Evolutionary conservation across 2,113 vertebrate genomes (phyloP).

Genomic region (Ancistrus triradiatus): DNA sequence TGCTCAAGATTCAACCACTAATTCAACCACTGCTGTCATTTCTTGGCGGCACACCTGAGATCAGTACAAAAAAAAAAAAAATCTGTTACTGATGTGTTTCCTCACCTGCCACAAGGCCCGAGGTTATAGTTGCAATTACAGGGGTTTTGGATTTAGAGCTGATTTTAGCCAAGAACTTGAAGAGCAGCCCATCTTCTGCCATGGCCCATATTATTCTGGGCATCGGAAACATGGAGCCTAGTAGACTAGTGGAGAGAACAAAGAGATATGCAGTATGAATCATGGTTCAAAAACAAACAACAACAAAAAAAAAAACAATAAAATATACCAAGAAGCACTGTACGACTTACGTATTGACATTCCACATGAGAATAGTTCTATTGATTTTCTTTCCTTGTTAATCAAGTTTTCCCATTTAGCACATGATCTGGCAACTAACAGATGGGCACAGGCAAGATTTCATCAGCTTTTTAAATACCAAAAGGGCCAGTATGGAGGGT

Average conservation of each 20-base stretch:
- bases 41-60: too few relatives aligned
- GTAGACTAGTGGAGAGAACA: constrained; percentile 67
- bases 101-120: constrained; percentile 86
- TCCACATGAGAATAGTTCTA: too few relatives aligned
- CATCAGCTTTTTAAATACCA: too few relatives aligned
- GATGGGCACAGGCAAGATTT: too few relatives aligned
- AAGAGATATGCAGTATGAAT: constrained; percentile 29
- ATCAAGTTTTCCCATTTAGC: too few relatives aligned
- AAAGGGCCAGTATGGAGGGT: too few relatives aligned
- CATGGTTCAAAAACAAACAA: background rate
- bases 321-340: background rate
- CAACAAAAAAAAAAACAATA: background rate
- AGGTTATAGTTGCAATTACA: constrained; percentile 81
- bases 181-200: constrained; percentile 94
- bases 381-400: too few relatives aligned
- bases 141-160: constrained; percentile 85
- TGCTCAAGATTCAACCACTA: too few relatives aligned
- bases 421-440: too few relatives aligned
- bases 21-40: too few relatives aligned
- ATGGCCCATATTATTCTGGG: constrained; percentile 94
- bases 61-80: constrained; percentile 11
- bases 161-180: constrained; percentile 83
- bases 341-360: too few relatives aligned
- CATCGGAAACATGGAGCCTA: constrained; percentile 97
- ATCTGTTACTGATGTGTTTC: constrained; percentile 46